phyloP scores from a whole-genome alignment of 1,140 invertebrate genomes.

The Drosophila lacteicornis region DNA sequence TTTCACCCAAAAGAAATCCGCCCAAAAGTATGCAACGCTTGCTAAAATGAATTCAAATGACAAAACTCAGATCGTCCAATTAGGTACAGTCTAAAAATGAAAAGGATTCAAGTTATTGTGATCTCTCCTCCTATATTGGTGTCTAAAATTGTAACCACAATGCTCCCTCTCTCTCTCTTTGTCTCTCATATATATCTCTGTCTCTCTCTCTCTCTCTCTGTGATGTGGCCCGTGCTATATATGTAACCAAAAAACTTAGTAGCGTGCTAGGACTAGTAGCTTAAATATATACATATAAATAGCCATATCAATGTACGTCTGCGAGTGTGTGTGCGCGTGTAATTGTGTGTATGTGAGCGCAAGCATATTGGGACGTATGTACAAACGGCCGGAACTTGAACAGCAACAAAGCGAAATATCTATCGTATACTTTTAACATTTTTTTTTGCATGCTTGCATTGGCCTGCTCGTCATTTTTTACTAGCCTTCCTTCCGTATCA shows the following conservation, averaged over 20 bases:
- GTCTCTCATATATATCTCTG: conserved; percentile 55
- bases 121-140: conserved; percentile 70
- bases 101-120: conserved; percentile 49
- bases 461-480: conserved; percentile 55
- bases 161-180: conserved; percentile 58
- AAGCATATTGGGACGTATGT: conserved; percentile 49
- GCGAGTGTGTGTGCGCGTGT: conserved; percentile 40
- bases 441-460: conserved; percentile 74
- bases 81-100: conserved; percentile 73
- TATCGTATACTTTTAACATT: conserved; percentile 59
- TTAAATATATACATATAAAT: conserved; percentile 53
- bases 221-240: conserved; percentile 77
- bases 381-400: conserved; percentile 49
- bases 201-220: conserved; percentile 60
- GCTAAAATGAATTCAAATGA: conserved; percentile 49
- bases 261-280: conserved; percentile 79
- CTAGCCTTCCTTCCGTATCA: conserved; percentile 24
- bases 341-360: conserved; percentile 40
- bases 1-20: conserved; percentile 49
- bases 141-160: conserved; percentile 77
- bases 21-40: conserved; percentile 78
- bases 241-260: conserved; percentile 69
- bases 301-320: conserved; percentile 22
- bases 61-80: conserved; percentile 51
- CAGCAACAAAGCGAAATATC: conserved; percentile 37